Conservation (phyloP, 2,797 vertebrate genomes). For the Otus scops region DNA sequence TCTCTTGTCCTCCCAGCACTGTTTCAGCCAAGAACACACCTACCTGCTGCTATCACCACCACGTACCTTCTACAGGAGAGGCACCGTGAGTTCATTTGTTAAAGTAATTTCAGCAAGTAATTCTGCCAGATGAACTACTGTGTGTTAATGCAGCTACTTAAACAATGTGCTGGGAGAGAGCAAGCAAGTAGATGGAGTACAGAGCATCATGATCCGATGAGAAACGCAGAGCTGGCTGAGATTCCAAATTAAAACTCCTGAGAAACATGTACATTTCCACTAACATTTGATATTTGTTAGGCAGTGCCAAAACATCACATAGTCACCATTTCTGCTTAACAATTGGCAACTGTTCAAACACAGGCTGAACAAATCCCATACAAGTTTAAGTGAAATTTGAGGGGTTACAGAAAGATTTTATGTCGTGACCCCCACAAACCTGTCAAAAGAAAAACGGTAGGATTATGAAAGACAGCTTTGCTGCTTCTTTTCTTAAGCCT, state of each 20-base stretch:
- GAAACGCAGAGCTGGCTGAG: background rate
- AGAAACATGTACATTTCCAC: background rate
- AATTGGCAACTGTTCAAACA: background rate
- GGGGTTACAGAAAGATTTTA: background rate
- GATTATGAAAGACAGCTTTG: background rate
- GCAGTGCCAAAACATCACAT: background rate
- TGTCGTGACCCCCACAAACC: background rate
- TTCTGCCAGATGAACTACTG: background rate
- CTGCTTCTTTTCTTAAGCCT: background rate
- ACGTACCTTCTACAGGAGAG: background rate
- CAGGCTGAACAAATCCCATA: background rate
- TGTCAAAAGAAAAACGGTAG: background rate
- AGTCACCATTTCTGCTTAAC: background rate
- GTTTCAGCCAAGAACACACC: background rate
- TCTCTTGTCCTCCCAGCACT: background rate
- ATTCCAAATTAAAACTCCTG: background rate
- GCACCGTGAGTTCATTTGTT: background rate
- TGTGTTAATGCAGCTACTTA: background rate
- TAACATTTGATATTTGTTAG: background rate
- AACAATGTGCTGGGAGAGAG: background rate
- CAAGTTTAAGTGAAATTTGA: background rate
- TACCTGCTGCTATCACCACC: background rate
- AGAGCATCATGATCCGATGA: background rate
- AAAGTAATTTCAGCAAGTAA: background rate
- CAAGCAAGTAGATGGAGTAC: background rate